A percentile compares a stretch with the other conserved stretches of the same genome.
These are phyloP conservation scores for Sylvia atricapilla DNA, from an alignment of 2,113 vertebrate genomes.

Conservation along the genomic window DNA sequence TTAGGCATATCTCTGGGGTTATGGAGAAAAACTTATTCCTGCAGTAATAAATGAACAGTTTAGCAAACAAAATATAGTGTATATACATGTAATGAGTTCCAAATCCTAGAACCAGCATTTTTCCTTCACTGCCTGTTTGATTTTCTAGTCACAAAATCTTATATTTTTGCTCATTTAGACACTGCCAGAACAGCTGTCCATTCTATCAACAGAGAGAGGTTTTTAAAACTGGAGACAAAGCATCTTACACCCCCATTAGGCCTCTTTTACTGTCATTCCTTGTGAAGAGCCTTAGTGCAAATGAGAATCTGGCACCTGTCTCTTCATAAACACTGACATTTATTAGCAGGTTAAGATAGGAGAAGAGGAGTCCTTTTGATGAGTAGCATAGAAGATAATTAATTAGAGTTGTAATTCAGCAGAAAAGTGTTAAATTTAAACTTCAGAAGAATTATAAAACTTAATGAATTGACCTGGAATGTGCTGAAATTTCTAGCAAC, in stretches of 20 bases:
- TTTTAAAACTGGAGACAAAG: neutral
- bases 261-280: neutral
- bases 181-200: neutral
- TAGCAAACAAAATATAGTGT: neutral
- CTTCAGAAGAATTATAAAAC: slow-evolving; percentile 45
- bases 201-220: neutral
- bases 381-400: neutral
- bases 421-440: slow-evolving; percentile 49
- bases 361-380: slow-evolving; percentile 26
- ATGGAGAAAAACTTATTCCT: neutral
- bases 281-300: neutral
- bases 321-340: neutral
- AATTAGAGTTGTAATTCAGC: slow-evolving; percentile 49
- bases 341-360: slow-evolving; percentile 30
- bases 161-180: neutral
- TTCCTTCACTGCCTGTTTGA: neutral
- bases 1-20: neutral
- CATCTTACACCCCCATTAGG: neutral
- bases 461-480: slow-evolving; percentile 15
- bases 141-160: neutral
- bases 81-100: neutral
- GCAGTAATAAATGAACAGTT: neutral
- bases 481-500: neutral
- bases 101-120: neutral
- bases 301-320: slow-evolving; percentile 2